Evolutionary conservation across 2,888 invertebrate genomes (phyloP), one percentile per base, ranked within the genome.

Genomic region (Prionchulus punctatus): DNA sequence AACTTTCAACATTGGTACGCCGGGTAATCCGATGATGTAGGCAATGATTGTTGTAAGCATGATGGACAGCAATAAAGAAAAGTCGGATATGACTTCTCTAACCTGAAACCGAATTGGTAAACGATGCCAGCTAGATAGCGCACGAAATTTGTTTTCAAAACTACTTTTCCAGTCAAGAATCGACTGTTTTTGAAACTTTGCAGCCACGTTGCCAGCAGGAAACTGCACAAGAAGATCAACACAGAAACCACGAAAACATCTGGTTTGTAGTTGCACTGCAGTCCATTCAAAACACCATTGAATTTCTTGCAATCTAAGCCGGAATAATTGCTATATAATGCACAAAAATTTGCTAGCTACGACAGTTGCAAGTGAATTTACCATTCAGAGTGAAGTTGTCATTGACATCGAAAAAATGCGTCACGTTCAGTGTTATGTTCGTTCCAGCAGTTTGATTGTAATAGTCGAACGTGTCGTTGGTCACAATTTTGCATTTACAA

Each of bases 241-340:
- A 72, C 53, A 12, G 70, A 71, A 61, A 72, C 65, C 54, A 71
- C 64, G 60, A 70, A 71, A 43, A 72, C 65, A 58, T 71, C 67
- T 26, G 70, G 66, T 54, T 67, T 64, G 62, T 65, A 66, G 26
- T 48, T 59, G 51, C 62, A 64, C n/a, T 43, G 56, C 48, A 58
- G 58, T 21, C 62, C 54, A 2, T 61, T 65, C 2, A 60, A 55
- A 0, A 28, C 53, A 31, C 62, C 62, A 42, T 62, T 63, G 2
- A 58, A 42, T 27, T 54, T 54, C 15, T 58, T 58, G 54, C 64
- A 65, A 18, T 62, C 60, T 58, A n/a, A n/a, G n/a, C n/a, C n/a
- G n/a, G n/a, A n/a, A n/a, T n/a, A n/a, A n/a, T n/a, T n/a, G n/a
- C n/a, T n/a, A n/a, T n/a, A n/a, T n/a, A n/a, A n/a, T n/a, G n/a